Evolutionary conservation across 2,888 invertebrate genomes (phyloP), one percentile per base, ranked within the genome.

Genomic region (Aleiodes testaceus): DNA sequence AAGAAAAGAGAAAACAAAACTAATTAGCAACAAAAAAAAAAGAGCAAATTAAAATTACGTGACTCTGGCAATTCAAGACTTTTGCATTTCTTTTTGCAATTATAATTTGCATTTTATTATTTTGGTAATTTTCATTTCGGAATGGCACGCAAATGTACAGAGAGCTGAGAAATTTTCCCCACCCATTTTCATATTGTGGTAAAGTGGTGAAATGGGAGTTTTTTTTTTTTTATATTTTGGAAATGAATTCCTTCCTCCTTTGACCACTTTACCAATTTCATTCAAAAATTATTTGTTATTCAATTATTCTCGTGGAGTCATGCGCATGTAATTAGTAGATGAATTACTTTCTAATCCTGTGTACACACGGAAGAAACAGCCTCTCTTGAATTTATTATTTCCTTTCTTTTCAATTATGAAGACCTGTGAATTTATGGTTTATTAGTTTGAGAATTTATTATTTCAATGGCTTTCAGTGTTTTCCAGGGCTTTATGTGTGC

Each of bases 311-410:
- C 45, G 42, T 55, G 45, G 59, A 12, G 47, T 45, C 47, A 47
- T 65, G 47, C 53, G 70, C 70, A 70, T 70, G 70, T 45, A 68
- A 68, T 68, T 90, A 89, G 76, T 77, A 79, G 77, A 75, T 74
- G 70, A 77, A 78, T 45, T 75, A 77, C 77, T 65, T 70, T 73
- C 44, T 72, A 65, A 14, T 70, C 71, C 26, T 52, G 26, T 66
- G 30, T 61, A 79, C 81, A 82, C 81, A 81, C 79, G 81, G 78
- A 83, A 84, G 85, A 84, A 85, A 85, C 85, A 85, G 85, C 85
- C 85, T 85, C 85, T 85, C 81, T 74, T 67, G 20, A 53, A 22
- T 36, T 5, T 30, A 45, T 45, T 45, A 20, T 20, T 45, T 26
- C 5, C 0, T 26, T 26, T 22, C 22, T 45, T 63, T 63, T 44